phyloP scores from a whole-genome alignment of 2,113 vertebrate species.

The Phyllopteryx taeniolatus region DNA sequence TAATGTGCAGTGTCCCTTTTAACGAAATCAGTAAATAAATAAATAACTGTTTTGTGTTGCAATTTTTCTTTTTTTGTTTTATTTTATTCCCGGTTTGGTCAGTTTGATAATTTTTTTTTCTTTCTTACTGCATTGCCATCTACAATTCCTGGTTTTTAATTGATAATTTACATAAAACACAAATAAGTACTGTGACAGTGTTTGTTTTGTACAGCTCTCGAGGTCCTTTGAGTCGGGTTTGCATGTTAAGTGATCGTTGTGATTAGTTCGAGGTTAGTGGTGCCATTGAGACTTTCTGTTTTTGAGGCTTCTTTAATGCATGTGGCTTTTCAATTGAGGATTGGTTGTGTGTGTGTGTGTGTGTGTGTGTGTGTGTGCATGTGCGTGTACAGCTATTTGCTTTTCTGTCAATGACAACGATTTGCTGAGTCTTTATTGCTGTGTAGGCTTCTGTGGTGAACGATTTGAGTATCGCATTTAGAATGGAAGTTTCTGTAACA shows the following conservation, averaged over 20 bases:
- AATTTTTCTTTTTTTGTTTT: background rate
- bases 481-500: constrained; percentile 6
- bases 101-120: background rate
- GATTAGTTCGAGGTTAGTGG: background rate
- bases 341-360: background rate
- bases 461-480: constrained; percentile 6
- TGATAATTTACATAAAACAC: background rate
- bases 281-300: background rate
- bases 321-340: constrained; percentile 4
- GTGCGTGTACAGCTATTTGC: background rate
- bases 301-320: background rate
- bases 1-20: background rate
- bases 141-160: background rate
- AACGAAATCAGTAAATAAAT: background rate
- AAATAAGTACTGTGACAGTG: background rate
- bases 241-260: background rate
- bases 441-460: background rate
- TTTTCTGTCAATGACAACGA: constrained; percentile 15
- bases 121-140: background rate
- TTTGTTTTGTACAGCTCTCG: background rate
- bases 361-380: background rate
- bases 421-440: constrained; percentile 7
- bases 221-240: background rate
- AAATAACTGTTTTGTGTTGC: background rate
- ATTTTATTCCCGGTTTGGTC: background rate